Base-by-base conservation (phyloP, 2,113 vertebrate species). In the Silurus asotus region DNA sequence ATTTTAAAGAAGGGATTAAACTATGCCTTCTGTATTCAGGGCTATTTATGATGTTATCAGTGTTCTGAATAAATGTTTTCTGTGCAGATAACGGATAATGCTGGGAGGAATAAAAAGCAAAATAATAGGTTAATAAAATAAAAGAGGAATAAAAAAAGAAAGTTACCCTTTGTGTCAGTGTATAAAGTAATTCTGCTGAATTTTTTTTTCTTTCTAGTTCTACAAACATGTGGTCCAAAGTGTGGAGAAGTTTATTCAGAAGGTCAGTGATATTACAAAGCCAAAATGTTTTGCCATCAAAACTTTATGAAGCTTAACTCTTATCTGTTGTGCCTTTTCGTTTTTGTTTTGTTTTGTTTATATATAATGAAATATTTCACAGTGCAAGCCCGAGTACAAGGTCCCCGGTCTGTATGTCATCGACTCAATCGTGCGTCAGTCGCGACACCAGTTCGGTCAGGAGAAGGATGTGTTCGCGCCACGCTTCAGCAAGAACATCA, bases 351-450 rank as follows among this genome's bases (percentile, higher is more conserved):
- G 37, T 37, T 37, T 37, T 37, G 37, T 37, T 37, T 37, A 37
- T 37, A 37, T 37, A 37, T 25, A 9, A 23, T 19, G 1, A 37
- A 25, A 19, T 4, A 58, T 15, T 89, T 17, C 80, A 17, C 87
- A 99, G 98, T 99, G 98, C 94, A 99, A 99, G 91, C 97, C 98
- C 79, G 98, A 99, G 93, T 99, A 99, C 94, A 99, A 99, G 92
- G 98, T 99, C 72, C 98, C 98, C 4, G 98, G 98, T 77, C 95
- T 99, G 69, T 99, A 99, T 86, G 98, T 99, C 87, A 96, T 99
- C 91, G 98, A 99, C 93, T 99, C 98, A 14, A 99, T 99, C 83
- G 98, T 99, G 87, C 96, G 98, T 84, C 98, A 99, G 91, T 99
- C 98, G 4, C 95, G 98, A 28, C 98, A 99, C 93, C 98, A 99